phyloP scores from a whole-genome alignment of 2,888 invertebrate species.

The Apotomis turbidana region DNA sequence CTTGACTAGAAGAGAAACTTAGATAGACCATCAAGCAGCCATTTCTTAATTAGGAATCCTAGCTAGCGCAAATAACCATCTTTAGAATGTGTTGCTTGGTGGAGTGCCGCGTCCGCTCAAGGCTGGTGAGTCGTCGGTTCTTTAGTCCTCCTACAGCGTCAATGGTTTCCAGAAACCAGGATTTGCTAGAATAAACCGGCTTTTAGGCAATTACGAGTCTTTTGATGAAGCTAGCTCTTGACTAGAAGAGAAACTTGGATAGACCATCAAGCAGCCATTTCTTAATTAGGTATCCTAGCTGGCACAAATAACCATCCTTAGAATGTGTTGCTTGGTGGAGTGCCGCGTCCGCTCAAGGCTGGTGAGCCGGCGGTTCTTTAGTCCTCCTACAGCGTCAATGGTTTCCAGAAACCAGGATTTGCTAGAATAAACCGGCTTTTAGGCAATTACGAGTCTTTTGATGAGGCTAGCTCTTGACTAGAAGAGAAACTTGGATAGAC shows the following conservation, averaged over 20 bases:
- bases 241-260: too few relatives aligned
- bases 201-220: neutral
- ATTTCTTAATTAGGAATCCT: neutral
- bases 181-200: too few relatives aligned
- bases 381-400: too few relatives aligned
- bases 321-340: conserved; percentile 85
- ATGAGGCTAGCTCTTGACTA: too few relatives aligned
- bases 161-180: too few relatives aligned
- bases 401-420: too few relatives aligned
- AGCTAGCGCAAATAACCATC: conserved; percentile 81
- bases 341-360: conserved; percentile 99
- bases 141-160: too few relatives aligned
- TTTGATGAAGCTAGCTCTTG: too few relatives aligned
- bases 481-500: too few relatives aligned
- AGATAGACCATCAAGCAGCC: conserved; percentile 87
- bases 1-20: too few relatives aligned
- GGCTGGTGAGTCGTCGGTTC: conserved; percentile 76
- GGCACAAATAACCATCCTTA: conserved; percentile 87
- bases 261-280: conserved; percentile 87
- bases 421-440: too few relatives aligned
- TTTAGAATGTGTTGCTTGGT: conserved; percentile 86
- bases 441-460: neutral
- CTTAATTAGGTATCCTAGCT: too few relatives aligned
- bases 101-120: conserved; percentile 96
- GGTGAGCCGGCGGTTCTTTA: conserved; percentile 78